Percentiles rank a stretch among this genome's conserved stretches.
Evolutionary conservation across 2,797 vertebrate species (phyloP).

Genomic region (Babyrousa celebensis): DNA sequence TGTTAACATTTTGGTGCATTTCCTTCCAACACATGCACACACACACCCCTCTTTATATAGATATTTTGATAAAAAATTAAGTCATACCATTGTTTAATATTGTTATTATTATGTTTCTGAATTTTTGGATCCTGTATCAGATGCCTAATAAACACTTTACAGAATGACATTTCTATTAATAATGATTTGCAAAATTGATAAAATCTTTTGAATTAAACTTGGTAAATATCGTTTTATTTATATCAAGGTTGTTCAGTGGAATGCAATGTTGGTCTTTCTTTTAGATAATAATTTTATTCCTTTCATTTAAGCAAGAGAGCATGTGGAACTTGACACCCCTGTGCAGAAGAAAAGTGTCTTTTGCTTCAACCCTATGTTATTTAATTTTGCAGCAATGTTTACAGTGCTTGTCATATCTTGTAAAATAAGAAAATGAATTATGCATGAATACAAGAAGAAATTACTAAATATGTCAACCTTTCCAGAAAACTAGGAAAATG

Average conservation of each 20-base stretch:
- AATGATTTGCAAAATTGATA: conserved; percentile 52
- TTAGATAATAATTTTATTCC: conserved; percentile 83
- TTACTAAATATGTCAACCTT: conserved; percentile 88
- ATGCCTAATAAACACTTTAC: conserved; percentile 28
- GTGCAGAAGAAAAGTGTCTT: conserved; percentile 85
- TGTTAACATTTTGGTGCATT: neutral
- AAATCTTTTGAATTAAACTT: conserved; percentile 69
- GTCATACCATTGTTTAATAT: neutral
- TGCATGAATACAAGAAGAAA: conserved; percentile 88
- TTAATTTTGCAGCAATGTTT: conserved; percentile 85
- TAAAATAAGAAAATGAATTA: conserved; percentile 86
- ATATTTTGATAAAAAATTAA: conserved; percentile 48
- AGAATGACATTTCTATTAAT: conserved; percentile 51
- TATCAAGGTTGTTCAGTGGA: conserved; percentile 81
- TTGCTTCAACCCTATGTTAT: conserved; percentile 71
- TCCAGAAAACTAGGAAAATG: conserved; percentile 90
- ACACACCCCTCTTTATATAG: neutral
- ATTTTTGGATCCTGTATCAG: conserved; percentile 50
- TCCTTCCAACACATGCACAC: neutral
- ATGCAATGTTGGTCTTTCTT: conserved; percentile 80
- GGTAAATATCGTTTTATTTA: conserved; percentile 69
- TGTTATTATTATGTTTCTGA: conserved; percentile 35
- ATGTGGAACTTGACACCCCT: conserved; percentile 78
- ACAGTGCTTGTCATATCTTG: conserved; percentile 84
- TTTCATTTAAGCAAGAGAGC: conserved; percentile 82